Evolutionary conservation across 2,113 vertebrate genomes (phyloP).

Genomic region (Lutjanus erythropterus): DNA sequence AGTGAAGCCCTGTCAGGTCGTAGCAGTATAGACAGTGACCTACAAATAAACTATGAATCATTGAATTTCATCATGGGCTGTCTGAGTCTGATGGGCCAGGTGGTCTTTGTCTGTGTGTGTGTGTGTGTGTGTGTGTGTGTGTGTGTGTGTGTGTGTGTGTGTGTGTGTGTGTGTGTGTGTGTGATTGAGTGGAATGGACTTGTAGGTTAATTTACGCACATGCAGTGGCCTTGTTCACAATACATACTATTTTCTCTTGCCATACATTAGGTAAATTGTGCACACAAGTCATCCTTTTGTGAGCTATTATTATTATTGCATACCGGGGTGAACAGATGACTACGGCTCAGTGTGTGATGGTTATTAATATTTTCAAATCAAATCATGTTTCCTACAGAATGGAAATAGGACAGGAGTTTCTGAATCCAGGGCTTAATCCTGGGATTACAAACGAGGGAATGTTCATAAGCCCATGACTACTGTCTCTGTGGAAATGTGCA

Average conservation of each 20-base stretch:
- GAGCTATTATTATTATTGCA: conserved; percentile 60
- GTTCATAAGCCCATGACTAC: conserved; percentile 58
- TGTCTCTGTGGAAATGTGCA: conserved; percentile 50
- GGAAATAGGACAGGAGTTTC: conserved; percentile 74
- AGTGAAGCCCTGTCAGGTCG: conserved; percentile 16
- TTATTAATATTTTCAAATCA: conserved; percentile 80
- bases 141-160: not conserved
- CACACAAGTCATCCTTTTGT: conserved; percentile 37
- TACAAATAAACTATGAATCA: conserved; percentile 64
- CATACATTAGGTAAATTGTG: conserved; percentile 48
- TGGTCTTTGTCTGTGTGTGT: not conserved
- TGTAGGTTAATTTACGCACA: too few species aligned
- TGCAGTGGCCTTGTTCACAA: not conserved
- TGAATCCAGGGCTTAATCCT: conserved; percentile 75
- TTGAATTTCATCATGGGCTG: conserved; percentile 39
- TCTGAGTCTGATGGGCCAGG: conserved; percentile 35
- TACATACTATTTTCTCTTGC: not conserved
- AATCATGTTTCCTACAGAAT: conserved; percentile 73
- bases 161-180: too few species aligned
- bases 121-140: not conserved
- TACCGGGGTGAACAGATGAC: conserved; percentile 43
- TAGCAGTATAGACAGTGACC: conserved; percentile 36
- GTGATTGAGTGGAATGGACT: too few species aligned
- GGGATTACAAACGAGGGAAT: conserved; percentile 77
- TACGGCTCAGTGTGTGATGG: conserved; percentile 55